A percentile compares a stretch with the other conserved stretches of the same genome.
phyloP scores from a whole-genome alignment of 2,113 vertebrate genomes.

The Psammodynastes pulverulentus region DNA sequence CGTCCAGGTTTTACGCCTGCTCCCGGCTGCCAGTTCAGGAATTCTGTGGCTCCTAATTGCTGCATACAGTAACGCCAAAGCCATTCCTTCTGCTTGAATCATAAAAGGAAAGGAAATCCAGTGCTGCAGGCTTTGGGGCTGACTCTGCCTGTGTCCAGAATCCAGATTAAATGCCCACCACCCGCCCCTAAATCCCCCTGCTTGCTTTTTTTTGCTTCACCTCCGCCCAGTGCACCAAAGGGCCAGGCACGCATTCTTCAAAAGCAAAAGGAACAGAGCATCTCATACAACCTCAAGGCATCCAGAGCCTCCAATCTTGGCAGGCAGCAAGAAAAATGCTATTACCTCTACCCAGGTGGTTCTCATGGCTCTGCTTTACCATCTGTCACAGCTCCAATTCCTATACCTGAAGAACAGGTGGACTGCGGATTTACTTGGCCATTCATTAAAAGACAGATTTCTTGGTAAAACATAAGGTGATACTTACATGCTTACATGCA shows the following conservation, averaged over 20 bases:
- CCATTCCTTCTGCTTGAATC: background rate
- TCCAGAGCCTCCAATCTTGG: background rate
- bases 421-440: background rate
- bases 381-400: background rate
- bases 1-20: background rate
- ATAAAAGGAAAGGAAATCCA: background rate
- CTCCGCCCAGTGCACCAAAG: background rate
- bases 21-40: conserved; percentile 29
- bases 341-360: background rate
- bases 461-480: background rate
- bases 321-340: background rate
- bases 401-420: background rate
- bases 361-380: background rate
- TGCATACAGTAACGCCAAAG: background rate
- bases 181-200: background rate
- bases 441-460: background rate
- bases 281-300: background rate
- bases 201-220: background rate
- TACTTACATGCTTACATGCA: background rate
- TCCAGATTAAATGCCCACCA: background rate
- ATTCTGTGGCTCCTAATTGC: conserved; percentile 46
- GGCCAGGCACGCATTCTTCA: background rate
- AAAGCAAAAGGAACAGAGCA: background rate
- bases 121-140: rapidly evolving
- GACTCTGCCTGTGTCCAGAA: background rate